Percentiles rank a stretch among this genome's conserved stretches.
Conservation (phyloP, 2,888 invertebrate species). For the Epirrhoe tristata region DNA sequence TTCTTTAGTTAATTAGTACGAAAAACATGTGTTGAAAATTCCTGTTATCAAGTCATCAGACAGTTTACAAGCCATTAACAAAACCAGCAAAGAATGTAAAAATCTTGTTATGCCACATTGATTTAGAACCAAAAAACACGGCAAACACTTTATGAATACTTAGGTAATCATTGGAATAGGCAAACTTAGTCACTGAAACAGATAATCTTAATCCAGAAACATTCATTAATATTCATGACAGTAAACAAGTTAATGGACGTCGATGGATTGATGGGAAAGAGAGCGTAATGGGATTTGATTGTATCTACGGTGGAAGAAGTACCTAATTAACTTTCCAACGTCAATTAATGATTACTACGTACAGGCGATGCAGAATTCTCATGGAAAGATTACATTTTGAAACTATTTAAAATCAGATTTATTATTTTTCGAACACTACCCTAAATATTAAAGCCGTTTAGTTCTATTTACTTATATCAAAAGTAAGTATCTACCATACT, state of each 20-base stretch:
- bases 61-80: background rate
- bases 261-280: constrained; percentile 28
- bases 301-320: constrained; percentile 23
- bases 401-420: too few species aligned
- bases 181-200: constrained; percentile 1
- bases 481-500: too few species aligned
- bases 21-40: background rate
- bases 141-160: background rate
- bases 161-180: constrained; percentile 5
- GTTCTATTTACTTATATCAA: too few species aligned
- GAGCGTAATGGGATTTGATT: constrained; percentile 30
- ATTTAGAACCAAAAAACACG: constrained; percentile 1
- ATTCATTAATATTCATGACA: constrained; percentile 27
- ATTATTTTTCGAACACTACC: background rate
- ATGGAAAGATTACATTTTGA: background rate
- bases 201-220: constrained; percentile 6
- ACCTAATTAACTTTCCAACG: constrained; percentile 29
- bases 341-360: constrained; percentile 15
- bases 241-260: constrained; percentile 31
- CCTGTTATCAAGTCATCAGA: too few species aligned
- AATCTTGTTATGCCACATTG: background rate
- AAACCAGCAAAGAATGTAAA: background rate
- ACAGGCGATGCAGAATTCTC: background rate
- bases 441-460: background rate
- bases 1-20: too few species aligned